These are phyloP conservation scores for Callaeas wilsoni DNA, from an alignment of 2,113 vertebrate species.

Conservation along the genomic window DNA sequence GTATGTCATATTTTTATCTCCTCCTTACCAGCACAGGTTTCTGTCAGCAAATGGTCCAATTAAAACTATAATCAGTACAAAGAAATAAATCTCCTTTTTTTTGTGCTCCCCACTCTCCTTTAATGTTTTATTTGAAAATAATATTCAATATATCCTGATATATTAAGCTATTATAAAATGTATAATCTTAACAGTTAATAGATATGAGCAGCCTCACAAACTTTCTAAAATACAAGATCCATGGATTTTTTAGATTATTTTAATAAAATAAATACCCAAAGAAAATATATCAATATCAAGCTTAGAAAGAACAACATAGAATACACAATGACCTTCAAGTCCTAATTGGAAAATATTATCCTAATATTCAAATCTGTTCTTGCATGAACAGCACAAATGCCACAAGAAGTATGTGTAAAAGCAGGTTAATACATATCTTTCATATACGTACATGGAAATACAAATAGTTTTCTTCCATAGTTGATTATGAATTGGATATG, in stretches of 20 bases:
- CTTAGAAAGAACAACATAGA: neutral
- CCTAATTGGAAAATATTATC: neutral
- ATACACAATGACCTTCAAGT: neutral
- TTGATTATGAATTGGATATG: neutral
- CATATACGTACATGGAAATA: neutral
- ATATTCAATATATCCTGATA: neutral
- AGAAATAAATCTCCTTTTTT: neutral
- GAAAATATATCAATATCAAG: neutral
- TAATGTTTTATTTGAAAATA: constrained; percentile 12
- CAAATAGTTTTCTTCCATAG: neutral
- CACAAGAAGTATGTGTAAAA: neutral
- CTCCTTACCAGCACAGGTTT: neutral
- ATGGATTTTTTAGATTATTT: neutral
- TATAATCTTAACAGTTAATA: neutral
- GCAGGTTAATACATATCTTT: neutral
- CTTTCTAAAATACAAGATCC: neutral
- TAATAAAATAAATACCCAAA: neutral
- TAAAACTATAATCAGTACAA: neutral
- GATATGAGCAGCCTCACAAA: neutral
- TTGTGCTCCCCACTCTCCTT: neutral
- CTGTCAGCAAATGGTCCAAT: constrained; percentile 20
- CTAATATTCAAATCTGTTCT: neutral
- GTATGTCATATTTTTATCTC: constrained; percentile 45
- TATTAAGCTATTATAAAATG: neutral
- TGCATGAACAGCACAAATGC: neutral